Evolutionary conservation across 2,113 vertebrate genomes (phyloP), one percentile per base, ranked within the genome.

Genomic region (Nannospalax galili): DNA sequence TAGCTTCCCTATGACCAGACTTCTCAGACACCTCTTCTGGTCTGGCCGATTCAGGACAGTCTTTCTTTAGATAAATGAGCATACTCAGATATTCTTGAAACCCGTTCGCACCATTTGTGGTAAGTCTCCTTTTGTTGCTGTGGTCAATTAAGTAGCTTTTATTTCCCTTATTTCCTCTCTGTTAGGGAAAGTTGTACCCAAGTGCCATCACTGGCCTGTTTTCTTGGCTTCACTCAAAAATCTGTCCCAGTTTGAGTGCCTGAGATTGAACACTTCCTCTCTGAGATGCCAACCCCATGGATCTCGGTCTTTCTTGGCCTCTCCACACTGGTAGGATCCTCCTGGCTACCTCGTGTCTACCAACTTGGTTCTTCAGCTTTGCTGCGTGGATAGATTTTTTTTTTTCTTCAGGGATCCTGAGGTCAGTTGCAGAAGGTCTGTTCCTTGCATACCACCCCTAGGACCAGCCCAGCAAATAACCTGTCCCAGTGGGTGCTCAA

Each of bases 251-350:
- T 40, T 79, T 73, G 42, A n/a, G 58, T 97, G 28, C 52, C 65
- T 75, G 67, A 84, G 70, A 90, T 94, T 69, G 95, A 97, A 92
- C n/a, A 14, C 30, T 94, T 88, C 65, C 81, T 80, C 60, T 45
- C 77, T 88, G 64, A 75, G 48, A 80, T 91, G 42, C 62, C 72
- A 90, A 0, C 64, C 45, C 10, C 17, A 32, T 40, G 19, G 28
- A 22, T 6, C 42, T n/a, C 28, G 30, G 24, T 81, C 74, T 70
- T 35, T 81, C 74, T 70, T 35, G 1, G 5, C 22, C 14, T 72
- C 48, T 78, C 3, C 3, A 1, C 35, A 4, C 62, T 30, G 10
- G 35, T 5, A 45, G 4, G 30, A 35, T 15, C 32, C 20, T 52
- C 64, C 30, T 64, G n/a, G n/a, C 12, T 26, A 16, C 42, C 30